Base-by-base conservation (phyloP, 2,888 invertebrate species). In the Quadroppia sp. region DNA sequence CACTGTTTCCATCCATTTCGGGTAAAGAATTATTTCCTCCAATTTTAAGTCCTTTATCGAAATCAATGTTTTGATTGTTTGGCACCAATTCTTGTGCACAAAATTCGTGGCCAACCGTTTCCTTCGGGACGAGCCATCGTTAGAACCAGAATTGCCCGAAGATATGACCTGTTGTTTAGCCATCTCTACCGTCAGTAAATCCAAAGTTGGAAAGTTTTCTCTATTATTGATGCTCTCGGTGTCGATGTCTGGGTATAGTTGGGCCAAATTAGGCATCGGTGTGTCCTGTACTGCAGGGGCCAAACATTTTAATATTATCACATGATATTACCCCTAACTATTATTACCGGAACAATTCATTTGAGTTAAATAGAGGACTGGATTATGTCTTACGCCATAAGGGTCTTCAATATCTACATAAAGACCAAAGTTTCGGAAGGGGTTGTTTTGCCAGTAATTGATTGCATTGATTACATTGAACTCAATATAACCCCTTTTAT, bases 191-290 rank as follows among this genome's bases (percentile, higher is more conserved):
- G 77, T 78, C 72, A 75, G 73, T 32, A 79, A 71, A 64, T 79
- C 79, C n/a, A 79, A 72, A 7, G 78, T 78, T 3, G 79, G 79
- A 64, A 77, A 79, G 15, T 77, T 78, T 32, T 78, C 77, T 40
- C 77, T 77, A 56, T 77, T 76, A 72, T 77, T 77, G 2, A 77
- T 70, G 0, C 77, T 76, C 23, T 77, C 76, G 42, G 77, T 78
- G 30, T 76, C 74, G 13, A 76, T 64, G 61, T 76, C 75, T n/a
- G 76, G 72, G 53, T 77, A 74, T 23, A 78, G 71, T 48, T 78
- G 77, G 73, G 77, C 73, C 50, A 79, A 75, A 74, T 78, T 78
- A 40, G 79, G 79, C 53, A 79, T 77, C n/a, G 79, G 78, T 50
- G 77, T 74, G 25, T 78, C 78, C 69, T 71, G 76, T 67, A 73